Evolutionary conservation across 2,888 invertebrate species (phyloP), one percentile per base, ranked within the genome.

Genomic region (Sarcophaga carnaria): DNA sequence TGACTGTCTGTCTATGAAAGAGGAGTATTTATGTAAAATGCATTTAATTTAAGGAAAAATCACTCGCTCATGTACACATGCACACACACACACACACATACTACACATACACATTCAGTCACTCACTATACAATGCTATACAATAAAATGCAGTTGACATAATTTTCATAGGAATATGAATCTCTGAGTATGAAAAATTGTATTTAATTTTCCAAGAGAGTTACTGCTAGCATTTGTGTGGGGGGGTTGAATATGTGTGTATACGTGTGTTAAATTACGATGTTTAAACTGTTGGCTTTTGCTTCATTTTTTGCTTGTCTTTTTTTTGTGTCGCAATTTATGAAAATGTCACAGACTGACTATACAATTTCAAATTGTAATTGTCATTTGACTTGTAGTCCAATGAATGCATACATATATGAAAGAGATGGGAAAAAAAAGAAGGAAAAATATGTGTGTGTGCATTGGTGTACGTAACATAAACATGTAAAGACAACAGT

Each of bases 1-100:
- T 83, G 77, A 83, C 64, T 54, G 54, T 37, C 64, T 54, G 54
- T 37, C 37, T 37, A 37, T 14, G 14, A 1, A 14, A 49, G 10
- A 49, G 11, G 49, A 49, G 49, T 66, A 72, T 83, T 83, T 83
- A 80, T 85, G 76, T 80, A 85, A 85, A 80, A 85, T 85, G 80
- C 80, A 85, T 80, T 78, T 80, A 85, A 85, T 80, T 85, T 71
- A 66, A 76, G 66, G 22, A 17, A 67, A 17, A 60, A 67, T 70
- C 12, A 54, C 37, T 37, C 37, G 37, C 37, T 54, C 54, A 54
- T 17, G 4, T 54, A 54, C 54, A 54, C 54, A 37, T 37, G 6
- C 37, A 37, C 37, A 37, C 6, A 37, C 8, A 69, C 45, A 14
- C 10, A 22, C 22, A 22, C 22, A 79, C 59, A 59, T 84, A 49